Base-by-base conservation (phyloP, 2,888 invertebrate species). In the Xestoiulus laeticollis region DNA sequence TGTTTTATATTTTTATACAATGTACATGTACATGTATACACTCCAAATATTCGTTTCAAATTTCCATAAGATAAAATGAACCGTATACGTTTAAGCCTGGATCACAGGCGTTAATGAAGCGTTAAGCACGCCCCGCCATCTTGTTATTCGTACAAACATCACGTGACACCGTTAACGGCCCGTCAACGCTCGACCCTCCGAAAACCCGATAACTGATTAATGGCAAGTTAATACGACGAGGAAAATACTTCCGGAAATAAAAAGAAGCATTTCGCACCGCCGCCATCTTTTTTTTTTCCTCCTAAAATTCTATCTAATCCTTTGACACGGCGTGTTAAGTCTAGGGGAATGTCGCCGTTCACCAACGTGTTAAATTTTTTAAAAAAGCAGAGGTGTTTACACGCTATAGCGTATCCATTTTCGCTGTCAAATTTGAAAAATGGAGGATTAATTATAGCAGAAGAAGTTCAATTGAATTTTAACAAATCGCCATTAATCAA, bases 401-500 rank as follows among this genome's bases (percentile, higher is more conserved):
- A 48, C 38, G 44, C 33, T 14, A 38, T 12, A n/a, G n/a, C n/a
- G 12, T 68, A 26, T 19, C 33, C 32, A 19, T 59, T 16, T 44
- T 26, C n/a, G 88, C 85, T 89, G 89, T 89, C 89, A 89, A 89
- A 89, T 87, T 88, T 89, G 89, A 89, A 89, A 89, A 89, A 89
- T 89, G 89, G 88, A 88, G 88, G 89, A 88, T 89, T 89, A 89
- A 89, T 89, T 89, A 89, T 87, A 88, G 84, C 86, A 84, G 48
- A 89, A 89, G 88, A 89, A 89, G 89, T 88, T 89, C 89, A 89
- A 89, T 87, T 88, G 89, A 89, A 89, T 89, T 89, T 89, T 89
- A 89, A 89, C 89, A 89, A 89, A 89, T 89, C 88, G 88, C 89
- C 89, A 89, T 89, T 89, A 89, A 89, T 89, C 89, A 89, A 89